These are phyloP conservation scores for Anodontia alba DNA, from an alignment of 2,888 invertebrate genomes.

Conservation along the genomic window DNA sequence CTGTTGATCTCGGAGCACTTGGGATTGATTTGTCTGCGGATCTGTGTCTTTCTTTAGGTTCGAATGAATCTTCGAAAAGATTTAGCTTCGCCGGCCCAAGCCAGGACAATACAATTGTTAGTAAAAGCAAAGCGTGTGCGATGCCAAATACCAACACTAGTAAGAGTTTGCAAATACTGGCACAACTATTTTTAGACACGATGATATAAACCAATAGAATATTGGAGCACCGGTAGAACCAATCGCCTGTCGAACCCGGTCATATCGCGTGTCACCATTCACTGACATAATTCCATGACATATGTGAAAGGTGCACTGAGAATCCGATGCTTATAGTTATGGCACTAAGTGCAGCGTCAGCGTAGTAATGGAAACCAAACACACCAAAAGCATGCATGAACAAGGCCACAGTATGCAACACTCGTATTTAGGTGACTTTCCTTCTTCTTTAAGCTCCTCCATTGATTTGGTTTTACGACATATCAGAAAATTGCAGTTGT, in stretches of 20 bases:
- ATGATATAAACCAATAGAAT: slow-evolving; percentile 66
- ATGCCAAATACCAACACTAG: slow-evolving; percentile 65
- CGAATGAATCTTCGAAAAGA: neutral
- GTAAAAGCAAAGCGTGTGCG: slow-evolving; percentile 59
- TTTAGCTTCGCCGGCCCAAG: slow-evolving; percentile 44
- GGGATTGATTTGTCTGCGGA: neutral
- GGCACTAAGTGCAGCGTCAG: slow-evolving; percentile 72
- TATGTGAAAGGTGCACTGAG: slow-evolving; percentile 75
- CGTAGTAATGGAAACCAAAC: slow-evolving; percentile 67
- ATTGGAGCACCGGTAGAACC: slow-evolving; percentile 62
- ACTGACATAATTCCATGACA: slow-evolving; percentile 70
- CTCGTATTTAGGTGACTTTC: too few relatives aligned
- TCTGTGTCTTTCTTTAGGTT: neutral
- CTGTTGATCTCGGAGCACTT: neutral
- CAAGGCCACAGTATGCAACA: slow-evolving; percentile 71
- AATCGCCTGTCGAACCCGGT: slow-evolving; percentile 52
- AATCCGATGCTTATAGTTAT: slow-evolving; percentile 79
- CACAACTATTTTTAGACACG: slow-evolving; percentile 64
- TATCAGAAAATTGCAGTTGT: too few relatives aligned
- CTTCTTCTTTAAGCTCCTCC: too few relatives aligned
- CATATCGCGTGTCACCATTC: slow-evolving; percentile 36
- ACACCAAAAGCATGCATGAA: slow-evolving; percentile 74
- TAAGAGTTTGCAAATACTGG: slow-evolving; percentile 59
- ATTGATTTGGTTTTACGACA: too few relatives aligned
- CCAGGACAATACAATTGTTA: slow-evolving; percentile 64